Base-by-base conservation (phyloP, 2,797 vertebrate genomes). In the Fistularia commersonii region DNA sequence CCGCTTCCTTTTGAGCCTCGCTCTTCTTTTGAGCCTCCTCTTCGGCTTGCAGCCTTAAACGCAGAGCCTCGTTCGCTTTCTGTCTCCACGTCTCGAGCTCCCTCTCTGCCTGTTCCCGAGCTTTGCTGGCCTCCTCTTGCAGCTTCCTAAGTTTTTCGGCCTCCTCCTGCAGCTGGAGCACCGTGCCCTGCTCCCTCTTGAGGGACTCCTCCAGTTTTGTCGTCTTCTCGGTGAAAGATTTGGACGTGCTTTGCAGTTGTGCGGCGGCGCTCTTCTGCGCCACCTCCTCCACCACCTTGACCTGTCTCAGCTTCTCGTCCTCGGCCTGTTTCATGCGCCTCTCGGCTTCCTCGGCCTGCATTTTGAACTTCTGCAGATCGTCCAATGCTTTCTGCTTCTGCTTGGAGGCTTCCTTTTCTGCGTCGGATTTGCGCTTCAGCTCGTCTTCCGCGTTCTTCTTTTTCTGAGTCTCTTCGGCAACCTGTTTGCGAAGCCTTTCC, bases 1-100 rank as follows among this genome's bases (percentile, higher is more conserved):
- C 97, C 0, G 97, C 97, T 13, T 98, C 95, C 1, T 95, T 93
- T 62, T 98, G 97, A 0, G 95, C 90, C 69, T 92, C 83, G 0
- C 87, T 86, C 83, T 98, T 99, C 73, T 93, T 93, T 63, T 94
- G 94, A 0, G 95, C 97, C 45, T 95, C 93, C 70, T 98, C 96
- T 62, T 99, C 96, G 0, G 96, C 97, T 68, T 94, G 92, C 1
- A 98, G 86, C 64, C 96, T 88, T 54, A 98, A 70, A 10, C 96
- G 89, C 23, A 99, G 90, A 0, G 95, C 96, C 76, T 98, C 97
- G 0, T 98, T 97, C 70, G 97, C 97, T 71, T 98, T 98, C 57
- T 96, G 95, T 65, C 90, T 89, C 96, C 97, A 99, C n/a, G 55
- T 91, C 65, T 99, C 96, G 49, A 98, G 87, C 83, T 99, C 94